Percentiles rank a stretch among this genome's conserved stretches.
Conservation (phyloP, 2,113 vertebrate genomes). For the Tupaia chinensis region DNA sequence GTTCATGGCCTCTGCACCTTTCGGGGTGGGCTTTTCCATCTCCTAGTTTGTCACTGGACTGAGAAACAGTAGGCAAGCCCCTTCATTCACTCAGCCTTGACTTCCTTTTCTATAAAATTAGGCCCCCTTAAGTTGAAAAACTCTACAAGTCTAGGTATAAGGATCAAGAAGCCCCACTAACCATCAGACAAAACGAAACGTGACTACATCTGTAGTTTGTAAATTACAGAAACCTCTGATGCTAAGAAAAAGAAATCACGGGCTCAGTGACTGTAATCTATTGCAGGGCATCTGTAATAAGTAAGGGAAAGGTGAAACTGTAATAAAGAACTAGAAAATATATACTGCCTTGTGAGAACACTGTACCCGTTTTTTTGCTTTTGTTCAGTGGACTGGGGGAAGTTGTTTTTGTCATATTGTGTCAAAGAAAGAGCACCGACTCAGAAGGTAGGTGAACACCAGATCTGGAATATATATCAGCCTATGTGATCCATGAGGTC, state of each 20-base stretch:
- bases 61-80: not conserved
- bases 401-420: not conserved
- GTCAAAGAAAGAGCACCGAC: not conserved
- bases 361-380: not conserved
- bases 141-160: not conserved
- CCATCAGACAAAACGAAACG: not conserved
- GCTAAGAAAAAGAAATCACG: slow-evolving; percentile 11
- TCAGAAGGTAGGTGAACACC: not conserved
- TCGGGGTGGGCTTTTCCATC: not conserved
- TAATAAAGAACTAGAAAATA: not conserved
- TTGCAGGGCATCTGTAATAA: not conserved
- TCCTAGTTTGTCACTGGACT: not conserved
- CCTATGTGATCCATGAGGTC: not conserved
- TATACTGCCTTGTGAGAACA: no score
- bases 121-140: not conserved
- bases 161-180: not conserved
- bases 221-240: not conserved
- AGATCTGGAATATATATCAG: not conserved
- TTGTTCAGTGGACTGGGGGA: not conserved
- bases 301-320: not conserved
- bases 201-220: not conserved
- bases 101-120: slow-evolving; percentile 20
- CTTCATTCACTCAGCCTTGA: not conserved
- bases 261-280: not conserved
- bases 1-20: not conserved